Percentiles rank a stretch among this genome's conserved stretches.
Evolutionary conservation across 92 coral and sea anemone genomes (phyloP).

Genomic region (Chrysogorgia sp.): DNA sequence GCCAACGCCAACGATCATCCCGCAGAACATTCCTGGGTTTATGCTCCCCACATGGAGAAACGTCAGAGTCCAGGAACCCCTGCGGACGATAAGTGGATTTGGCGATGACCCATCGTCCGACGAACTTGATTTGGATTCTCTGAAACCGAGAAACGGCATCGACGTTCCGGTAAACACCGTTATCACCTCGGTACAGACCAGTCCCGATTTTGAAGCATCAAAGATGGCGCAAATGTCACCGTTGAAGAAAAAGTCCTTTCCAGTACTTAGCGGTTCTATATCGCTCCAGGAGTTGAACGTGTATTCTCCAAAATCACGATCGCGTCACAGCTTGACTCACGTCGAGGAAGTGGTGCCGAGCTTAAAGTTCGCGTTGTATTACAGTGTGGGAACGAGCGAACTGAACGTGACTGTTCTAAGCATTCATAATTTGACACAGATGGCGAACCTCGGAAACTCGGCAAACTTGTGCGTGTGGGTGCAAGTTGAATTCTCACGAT

Average conservation of each 20-base stretch:
- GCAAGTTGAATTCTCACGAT: constrained; percentile 33
- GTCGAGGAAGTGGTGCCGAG: constrained; percentile 8
- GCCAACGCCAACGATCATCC: constrained; percentile 35
- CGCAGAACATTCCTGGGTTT: constrained; percentile 36
- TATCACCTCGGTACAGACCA: background rate
- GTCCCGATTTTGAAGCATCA: background rate
- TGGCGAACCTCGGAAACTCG: background rate
- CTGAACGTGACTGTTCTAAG: constrained; percentile 85
- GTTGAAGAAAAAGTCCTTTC: constrained; percentile 5
- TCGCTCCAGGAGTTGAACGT: constrained; percentile 39
- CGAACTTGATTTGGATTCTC: constrained; percentile 8
- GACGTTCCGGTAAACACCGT: constrained; percentile 28
- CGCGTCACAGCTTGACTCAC: background rate
- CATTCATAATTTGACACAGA: constrained; percentile 35
- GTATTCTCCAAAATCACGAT: constrained; percentile 27
- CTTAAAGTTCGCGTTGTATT: constrained; percentile 77
- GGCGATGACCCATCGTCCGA: constrained; percentile 22
- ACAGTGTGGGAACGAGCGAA: constrained; percentile 86
- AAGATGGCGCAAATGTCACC: constrained; percentile 24
- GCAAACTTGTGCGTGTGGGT: constrained; percentile 31
- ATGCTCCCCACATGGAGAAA: constrained; percentile 27
- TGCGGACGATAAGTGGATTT: background rate
- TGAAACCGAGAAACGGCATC: background rate
- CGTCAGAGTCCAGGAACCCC: constrained; percentile 22
- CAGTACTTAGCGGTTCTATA: constrained; percentile 9